These are phyloP conservation scores for Ceratosolen fusciceps DNA, from an alignment of 1,140 invertebrate genomes.

Conservation along the genomic window DNA sequence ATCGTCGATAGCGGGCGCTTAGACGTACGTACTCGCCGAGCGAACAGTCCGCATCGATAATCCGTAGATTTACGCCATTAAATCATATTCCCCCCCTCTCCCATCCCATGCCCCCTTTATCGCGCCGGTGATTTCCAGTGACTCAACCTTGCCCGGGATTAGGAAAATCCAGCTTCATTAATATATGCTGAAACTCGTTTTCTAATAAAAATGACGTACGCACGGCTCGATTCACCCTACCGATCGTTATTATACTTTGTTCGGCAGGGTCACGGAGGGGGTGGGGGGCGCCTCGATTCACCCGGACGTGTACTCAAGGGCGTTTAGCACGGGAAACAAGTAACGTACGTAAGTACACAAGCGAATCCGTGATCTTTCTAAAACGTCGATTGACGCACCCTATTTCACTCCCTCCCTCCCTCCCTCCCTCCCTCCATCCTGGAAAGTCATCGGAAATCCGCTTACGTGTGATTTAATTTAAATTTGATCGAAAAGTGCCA, in stretches of 20 bases:
- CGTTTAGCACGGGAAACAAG: not conserved
- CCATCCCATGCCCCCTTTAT: too few relatives aligned
- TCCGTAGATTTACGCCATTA: not conserved
- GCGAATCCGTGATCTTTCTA: not conserved
- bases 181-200: not conserved
- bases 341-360: not conserved
- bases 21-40: not conserved
- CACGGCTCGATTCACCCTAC: not conserved
- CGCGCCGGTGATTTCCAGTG: not conserved
- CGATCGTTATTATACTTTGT: not conserved
- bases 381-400: not conserved
- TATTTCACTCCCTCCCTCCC: too few relatives aligned
- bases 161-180: not conserved
- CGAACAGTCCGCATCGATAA: slow-evolving; percentile 2
- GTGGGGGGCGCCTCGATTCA: not conserved
- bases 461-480: too few relatives aligned
- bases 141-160: not conserved
- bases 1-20: not conserved
- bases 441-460: too few relatives aligned
- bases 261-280: too few relatives aligned
- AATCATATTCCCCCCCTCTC: too few relatives aligned
- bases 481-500: too few relatives aligned
- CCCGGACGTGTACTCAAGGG: not conserved
- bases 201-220: not conserved
- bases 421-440: too few relatives aligned